These are phyloP conservation scores for Leptarthrus brevirostris DNA, from an alignment of 2,888 invertebrate genomes.

Conservation along the genomic window DNA sequence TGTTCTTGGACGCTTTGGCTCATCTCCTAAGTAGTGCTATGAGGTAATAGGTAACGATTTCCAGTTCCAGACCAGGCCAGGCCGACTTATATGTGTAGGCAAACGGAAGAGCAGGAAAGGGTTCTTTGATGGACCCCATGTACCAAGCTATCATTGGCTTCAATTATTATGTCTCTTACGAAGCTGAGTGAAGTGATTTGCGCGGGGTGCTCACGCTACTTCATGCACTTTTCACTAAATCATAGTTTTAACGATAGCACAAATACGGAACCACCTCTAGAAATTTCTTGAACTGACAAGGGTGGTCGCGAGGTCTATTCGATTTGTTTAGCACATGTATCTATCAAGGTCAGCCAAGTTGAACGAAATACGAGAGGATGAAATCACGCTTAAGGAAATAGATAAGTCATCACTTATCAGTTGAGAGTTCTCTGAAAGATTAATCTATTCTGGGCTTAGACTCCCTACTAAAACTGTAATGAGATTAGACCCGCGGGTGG, in stretches of 20 bases:
- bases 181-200: no score
- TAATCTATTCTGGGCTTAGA: no score
- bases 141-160: neutral
- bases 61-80: neutral
- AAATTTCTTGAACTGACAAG: slow-evolving; percentile 20
- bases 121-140: neutral
- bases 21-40: neutral
- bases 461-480: no score
- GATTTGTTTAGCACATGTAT: neutral
- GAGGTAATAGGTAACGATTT: neutral
- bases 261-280: neutral
- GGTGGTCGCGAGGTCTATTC: neutral
- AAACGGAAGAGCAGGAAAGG: slow-evolving; percentile 12
- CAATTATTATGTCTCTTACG: no score
- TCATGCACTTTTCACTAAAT: neutral
- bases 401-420: neutral
- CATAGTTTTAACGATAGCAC: slow-evolving; percentile 5
- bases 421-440: no score
- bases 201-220: no score
- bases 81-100: neutral
- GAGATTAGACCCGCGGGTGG: no score
- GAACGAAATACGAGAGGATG: slow-evolving; percentile 4
- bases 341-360: slow-evolving; percentile 5
- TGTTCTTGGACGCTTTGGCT: neutral
- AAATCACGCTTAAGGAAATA: slow-evolving; percentile 23